Conservation (phyloP, 2,113 vertebrate genomes). For the Xerus inauris region DNA sequence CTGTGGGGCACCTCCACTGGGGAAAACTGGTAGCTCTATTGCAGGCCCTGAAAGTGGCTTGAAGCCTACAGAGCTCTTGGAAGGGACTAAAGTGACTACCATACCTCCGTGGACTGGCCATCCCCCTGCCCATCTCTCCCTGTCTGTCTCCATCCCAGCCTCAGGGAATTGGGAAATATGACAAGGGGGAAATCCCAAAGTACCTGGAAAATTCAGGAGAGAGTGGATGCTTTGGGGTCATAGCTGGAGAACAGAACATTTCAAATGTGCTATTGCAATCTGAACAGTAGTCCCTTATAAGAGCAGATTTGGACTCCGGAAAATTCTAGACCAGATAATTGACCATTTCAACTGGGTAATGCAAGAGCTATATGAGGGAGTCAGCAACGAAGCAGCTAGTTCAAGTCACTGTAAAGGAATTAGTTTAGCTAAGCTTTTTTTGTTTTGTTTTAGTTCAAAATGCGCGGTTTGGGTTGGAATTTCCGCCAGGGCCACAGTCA, state of each 20-base stretch:
- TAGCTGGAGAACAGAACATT: not conserved
- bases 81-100: not conserved
- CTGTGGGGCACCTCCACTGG: not conserved
- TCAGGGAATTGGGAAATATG: rapidly evolving
- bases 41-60: rapidly evolving
- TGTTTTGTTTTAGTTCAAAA: slow-evolving; percentile 48
- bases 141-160: not conserved
- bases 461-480: not conserved
- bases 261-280: not conserved
- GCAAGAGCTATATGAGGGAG: not conserved
- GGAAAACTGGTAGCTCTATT: not conserved
- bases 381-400: not conserved
- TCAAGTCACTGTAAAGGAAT: not conserved
- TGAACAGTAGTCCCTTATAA: not conserved
- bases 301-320: not conserved
- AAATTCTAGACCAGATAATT: not conserved
- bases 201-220: not conserved
- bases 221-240: not conserved
- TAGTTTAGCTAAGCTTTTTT: not conserved
- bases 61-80: not conserved
- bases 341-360: not conserved
- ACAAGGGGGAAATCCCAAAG: not conserved
- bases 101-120: too few species aligned
- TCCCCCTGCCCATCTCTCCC: rapidly evolving
- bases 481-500: not conserved